Evolutionary conservation across 2,888 invertebrate genomes (phyloP).

Genomic region (Ceratothoa steindachneri): DNA sequence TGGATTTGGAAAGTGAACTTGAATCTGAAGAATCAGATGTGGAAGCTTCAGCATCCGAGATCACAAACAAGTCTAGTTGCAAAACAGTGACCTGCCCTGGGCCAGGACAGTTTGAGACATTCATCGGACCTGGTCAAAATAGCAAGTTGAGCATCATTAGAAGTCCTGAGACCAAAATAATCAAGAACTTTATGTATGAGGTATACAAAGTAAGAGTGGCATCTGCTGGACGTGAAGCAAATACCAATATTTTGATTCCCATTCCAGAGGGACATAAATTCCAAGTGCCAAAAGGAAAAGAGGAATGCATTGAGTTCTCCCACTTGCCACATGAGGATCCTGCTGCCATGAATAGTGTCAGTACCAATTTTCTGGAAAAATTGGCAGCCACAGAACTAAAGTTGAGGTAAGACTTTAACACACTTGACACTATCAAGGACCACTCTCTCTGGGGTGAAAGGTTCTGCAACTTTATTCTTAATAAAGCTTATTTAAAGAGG

Average conservation of each 20-base stretch:
- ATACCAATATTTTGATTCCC: neutral
- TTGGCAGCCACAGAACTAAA: neutral
- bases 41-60: neutral
- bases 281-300: neutral
- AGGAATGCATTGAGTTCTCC: neutral
- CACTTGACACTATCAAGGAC: too few relatives aligned
- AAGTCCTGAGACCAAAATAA: neutral
- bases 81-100: slow-evolving; percentile 5
- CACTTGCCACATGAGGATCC: neutral
- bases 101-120: neutral
- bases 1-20: slow-evolving; percentile 10
- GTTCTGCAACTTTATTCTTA: too few relatives aligned
- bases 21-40: slow-evolving; percentile 16
- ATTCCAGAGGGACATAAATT: neutral
- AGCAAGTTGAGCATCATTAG: slow-evolving; percentile 18
- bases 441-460: too few relatives aligned
- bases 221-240: neutral
- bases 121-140: slow-evolving; percentile 12
- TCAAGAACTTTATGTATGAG: neutral
- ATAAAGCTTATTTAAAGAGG: too few relatives aligned
- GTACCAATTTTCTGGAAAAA: neutral
- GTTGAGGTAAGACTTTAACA: neutral
- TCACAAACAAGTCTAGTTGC: neutral
- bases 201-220: neutral
- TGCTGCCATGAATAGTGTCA: neutral